phyloP scores from a whole-genome alignment of 2,888 invertebrate genomes.

The Serripes groenlandicus region DNA sequence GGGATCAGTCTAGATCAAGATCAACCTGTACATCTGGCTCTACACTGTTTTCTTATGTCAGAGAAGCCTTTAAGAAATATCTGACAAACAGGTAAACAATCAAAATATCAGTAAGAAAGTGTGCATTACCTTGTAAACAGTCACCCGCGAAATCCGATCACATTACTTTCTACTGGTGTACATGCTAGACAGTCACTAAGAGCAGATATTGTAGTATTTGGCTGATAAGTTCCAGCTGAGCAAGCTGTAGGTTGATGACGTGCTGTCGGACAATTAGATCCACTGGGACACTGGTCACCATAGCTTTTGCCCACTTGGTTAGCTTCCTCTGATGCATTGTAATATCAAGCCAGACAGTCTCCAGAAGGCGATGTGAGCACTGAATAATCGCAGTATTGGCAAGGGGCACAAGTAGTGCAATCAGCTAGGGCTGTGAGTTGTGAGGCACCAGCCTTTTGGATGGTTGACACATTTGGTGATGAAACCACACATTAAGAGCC shows the following conservation, averaged over 20 bases:
- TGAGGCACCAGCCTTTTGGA: constrained; percentile 81
- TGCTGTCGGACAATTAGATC: constrained; percentile 80
- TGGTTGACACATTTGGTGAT: constrained; percentile 76
- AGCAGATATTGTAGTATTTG: constrained; percentile 74
- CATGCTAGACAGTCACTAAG: constrained; percentile 79
- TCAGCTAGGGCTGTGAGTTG: constrained; percentile 79
- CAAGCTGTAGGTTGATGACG: constrained; percentile 82
- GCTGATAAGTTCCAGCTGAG: constrained; percentile 83
- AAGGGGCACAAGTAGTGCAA: constrained; percentile 84
- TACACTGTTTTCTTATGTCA: no score
- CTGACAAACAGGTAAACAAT: no score
- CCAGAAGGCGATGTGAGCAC: constrained; percentile 79
- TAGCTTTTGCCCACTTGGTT: constrained; percentile 80
- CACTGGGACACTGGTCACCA: constrained; percentile 84
- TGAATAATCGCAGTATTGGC: constrained; percentile 81
- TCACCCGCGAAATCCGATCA: no score
- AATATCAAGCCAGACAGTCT: constrained; percentile 82
- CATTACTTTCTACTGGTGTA: constrained; percentile 83
- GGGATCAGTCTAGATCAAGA: no score
- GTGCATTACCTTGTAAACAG: no score
- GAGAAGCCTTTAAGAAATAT: no score
- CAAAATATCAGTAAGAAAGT: no score
- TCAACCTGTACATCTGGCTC: no score
- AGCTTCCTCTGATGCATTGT: constrained; percentile 81
- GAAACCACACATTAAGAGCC: constrained; percentile 83